phyloP scores from a whole-genome alignment of 2,888 invertebrate species.

The Mycogona germanica region DNA sequence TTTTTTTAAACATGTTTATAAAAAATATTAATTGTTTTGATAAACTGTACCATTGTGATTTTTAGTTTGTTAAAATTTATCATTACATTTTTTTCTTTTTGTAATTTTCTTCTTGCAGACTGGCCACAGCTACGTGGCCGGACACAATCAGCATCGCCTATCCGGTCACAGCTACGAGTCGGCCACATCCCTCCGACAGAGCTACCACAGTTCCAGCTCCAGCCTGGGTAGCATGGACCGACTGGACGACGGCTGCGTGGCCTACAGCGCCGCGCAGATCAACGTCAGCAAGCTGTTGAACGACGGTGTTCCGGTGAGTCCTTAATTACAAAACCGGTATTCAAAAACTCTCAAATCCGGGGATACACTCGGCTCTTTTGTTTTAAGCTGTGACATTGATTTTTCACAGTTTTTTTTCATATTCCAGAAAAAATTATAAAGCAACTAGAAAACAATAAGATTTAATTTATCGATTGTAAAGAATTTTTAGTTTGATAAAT shows the following conservation, averaged over 20 bases:
- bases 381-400: no score
- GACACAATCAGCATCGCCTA: slow-evolving; percentile 27
- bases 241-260: slow-evolving; percentile 43
- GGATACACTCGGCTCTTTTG: no score
- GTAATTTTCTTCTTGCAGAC: slow-evolving; percentile 12
- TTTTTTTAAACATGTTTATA: no score
- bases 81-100: slow-evolving; percentile 4
- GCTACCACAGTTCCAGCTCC: slow-evolving; percentile 36
- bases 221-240: slow-evolving; percentile 42
- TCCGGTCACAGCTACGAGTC: slow-evolving; percentile 38
- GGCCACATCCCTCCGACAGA: slow-evolving; percentile 30
- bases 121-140: slow-evolving; percentile 18
- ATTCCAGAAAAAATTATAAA: no score
- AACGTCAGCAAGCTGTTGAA: slow-evolving; percentile 37
- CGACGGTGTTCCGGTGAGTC: slow-evolving; percentile 57
- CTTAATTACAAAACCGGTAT: no score
- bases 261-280: slow-evolving; percentile 26
- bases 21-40: neutral
- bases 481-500: no score
- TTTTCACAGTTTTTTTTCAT: no score
- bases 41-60: neutral
- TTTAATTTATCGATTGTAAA: no score
- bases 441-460: no score
- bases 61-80: neutral
- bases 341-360: no score